phyloP scores from a whole-genome alignment of 2,888 invertebrate species.

The Brachypalpus laphriformis region DNA sequence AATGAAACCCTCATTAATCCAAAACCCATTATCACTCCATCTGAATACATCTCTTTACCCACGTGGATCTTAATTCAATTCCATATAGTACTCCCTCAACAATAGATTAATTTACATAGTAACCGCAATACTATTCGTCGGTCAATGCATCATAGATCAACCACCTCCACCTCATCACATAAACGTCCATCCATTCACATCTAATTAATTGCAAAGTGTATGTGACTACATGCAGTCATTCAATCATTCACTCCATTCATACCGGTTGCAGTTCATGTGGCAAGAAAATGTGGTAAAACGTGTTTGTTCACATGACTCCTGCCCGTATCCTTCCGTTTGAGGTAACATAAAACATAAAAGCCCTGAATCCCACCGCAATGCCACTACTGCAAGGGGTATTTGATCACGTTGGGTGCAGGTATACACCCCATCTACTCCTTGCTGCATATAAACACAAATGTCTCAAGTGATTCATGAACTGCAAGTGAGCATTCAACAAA shows the following conservation, averaged over 20 bases:
- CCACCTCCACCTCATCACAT: background rate
- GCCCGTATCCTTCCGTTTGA: background rate
- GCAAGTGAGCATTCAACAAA: constrained; percentile 58
- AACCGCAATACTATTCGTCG: background rate
- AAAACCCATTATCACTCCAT: background rate
- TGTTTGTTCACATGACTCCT: constrained; percentile 23
- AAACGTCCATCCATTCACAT: constrained; percentile 13
- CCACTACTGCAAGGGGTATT: constrained; percentile 28
- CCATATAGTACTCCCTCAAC: background rate
- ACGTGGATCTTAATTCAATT: background rate
- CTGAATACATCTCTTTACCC: background rate
- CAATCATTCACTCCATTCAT: constrained; percentile 39
- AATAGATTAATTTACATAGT: background rate
- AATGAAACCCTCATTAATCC: background rate
- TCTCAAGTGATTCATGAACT: constrained; percentile 71
- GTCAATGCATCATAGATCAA: background rate
- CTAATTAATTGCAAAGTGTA: constrained; percentile 56
- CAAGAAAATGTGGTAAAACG: constrained; percentile 25
- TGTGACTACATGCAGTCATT: constrained; percentile 29
- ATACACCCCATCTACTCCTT: background rate
- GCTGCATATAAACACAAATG: background rate
- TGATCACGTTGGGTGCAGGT: constrained; percentile 15
- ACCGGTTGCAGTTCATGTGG: constrained; percentile 35
- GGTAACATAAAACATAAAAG: background rate
- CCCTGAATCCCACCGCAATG: background rate